Evolutionary conservation across 2,113 vertebrate genomes (phyloP).

Genomic region (Conger conger): DNA sequence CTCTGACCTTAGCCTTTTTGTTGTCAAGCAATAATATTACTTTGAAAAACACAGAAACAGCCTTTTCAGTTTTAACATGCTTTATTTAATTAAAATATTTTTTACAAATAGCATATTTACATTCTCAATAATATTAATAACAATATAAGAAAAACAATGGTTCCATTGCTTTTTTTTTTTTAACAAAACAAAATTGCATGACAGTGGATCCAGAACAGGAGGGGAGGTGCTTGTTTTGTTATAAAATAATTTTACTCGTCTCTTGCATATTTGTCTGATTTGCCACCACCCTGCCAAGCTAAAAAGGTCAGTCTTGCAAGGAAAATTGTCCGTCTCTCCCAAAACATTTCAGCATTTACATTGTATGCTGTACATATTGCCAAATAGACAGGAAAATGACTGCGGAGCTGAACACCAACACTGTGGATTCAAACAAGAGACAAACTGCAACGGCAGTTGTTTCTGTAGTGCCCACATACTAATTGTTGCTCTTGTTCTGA

Average conservation of each 20-base stretch:
- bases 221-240: constrained; percentile 31
- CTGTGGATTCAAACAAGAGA: not conserved
- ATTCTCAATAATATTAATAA: constrained; percentile 75
- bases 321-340: constrained; percentile 52
- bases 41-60: not conserved
- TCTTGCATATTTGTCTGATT: constrained; percentile 51
- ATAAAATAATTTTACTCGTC: constrained; percentile 48
- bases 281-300: constrained; percentile 25
- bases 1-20: not conserved
- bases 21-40: not conserved
- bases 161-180: constrained; percentile 44
- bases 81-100: constrained; percentile 80
- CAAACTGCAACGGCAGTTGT: not conserved
- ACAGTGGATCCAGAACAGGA: constrained; percentile 58
- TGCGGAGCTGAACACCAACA: too few relatives aligned
- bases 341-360: constrained; percentile 50
- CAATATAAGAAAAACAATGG: constrained; percentile 67
- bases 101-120: constrained; percentile 78
- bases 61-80: constrained; percentile 61
- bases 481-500: too few relatives aligned
- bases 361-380: constrained; percentile 72
- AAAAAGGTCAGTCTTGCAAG: constrained; percentile 41
- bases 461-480: too few relatives aligned
- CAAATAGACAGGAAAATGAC: too few relatives aligned
- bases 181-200: constrained; percentile 62